phyloP scores from a whole-genome alignment of 1,140 invertebrate genomes.

The Eriocheir sinensis region DNA sequence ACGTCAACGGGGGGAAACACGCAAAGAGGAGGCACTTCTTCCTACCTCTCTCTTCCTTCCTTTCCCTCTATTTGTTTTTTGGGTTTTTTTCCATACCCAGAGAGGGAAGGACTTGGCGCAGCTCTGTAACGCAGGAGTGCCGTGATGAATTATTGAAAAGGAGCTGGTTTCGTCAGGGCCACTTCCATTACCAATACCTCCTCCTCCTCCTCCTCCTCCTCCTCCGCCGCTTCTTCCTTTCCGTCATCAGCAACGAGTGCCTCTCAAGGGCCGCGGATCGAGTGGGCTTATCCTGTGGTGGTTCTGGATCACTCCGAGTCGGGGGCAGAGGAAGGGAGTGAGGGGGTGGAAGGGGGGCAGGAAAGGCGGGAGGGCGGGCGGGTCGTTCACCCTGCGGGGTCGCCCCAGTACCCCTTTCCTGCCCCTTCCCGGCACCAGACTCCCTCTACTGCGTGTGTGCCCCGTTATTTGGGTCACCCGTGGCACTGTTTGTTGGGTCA shows the following conservation, averaged over 20 bases:
- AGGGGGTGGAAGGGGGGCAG: neutral
- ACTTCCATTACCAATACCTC: neutral
- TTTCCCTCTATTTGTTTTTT: neutral
- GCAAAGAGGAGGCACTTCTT: neutral
- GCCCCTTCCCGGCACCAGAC: neutral
- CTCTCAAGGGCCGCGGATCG: neutral
- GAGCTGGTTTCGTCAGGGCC: neutral
- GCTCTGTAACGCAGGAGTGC: neutral
- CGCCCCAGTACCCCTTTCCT: slow-evolving; percentile 29
- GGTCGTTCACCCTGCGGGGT: slow-evolving; percentile 70
- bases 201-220: no score
- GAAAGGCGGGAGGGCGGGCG: neutral
- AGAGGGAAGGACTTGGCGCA: no score
- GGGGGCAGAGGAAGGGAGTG: neutral
- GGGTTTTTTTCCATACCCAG: no score
- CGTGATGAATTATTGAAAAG: neutral
- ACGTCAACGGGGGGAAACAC: neutral
- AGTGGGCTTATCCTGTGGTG: slow-evolving; percentile 1
- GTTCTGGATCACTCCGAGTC: neutral
- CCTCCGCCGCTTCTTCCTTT: neutral
- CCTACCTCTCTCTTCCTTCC: neutral
- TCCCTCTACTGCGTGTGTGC: slow-evolving; percentile 12
- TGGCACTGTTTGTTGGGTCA: slow-evolving; percentile 52
- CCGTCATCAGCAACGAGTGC: neutral
- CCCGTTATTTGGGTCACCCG: slow-evolving; percentile 52